A percentile compares a stretch with the other conserved stretches of the same genome.
phyloP scores from a whole-genome alignment of 2,888 invertebrate genomes.

The Neuroscelio doddi region DNA sequence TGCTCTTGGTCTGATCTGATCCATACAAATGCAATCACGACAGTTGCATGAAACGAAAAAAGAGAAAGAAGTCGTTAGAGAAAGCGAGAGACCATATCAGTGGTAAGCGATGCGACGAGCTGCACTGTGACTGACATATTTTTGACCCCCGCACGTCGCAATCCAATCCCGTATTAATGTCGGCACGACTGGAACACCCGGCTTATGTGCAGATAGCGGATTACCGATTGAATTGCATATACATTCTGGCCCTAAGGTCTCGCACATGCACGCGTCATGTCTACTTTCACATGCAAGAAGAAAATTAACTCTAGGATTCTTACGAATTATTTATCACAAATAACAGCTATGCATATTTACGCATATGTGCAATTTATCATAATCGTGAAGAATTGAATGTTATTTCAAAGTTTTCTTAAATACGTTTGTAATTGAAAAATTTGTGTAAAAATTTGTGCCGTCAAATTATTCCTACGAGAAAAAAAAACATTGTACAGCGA shows the following conservation, averaged over 20 bases:
- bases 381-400: neutral
- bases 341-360: no score
- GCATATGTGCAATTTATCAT: neutral
- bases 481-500: no score
- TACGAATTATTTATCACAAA: no score
- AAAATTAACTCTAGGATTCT: no score
- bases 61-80: constrained; percentile 20
- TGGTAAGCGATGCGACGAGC: constrained; percentile 37
- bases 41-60: constrained; percentile 33
- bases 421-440: constrained; percentile 2
- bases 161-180: constrained; percentile 56
- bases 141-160: constrained; percentile 40
- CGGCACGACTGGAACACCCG: constrained; percentile 49
- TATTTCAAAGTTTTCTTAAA: neutral
- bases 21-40: constrained; percentile 65
- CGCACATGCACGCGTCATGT: no score
- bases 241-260: constrained; percentile 4
- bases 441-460: neutral
- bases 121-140: constrained; percentile 50
- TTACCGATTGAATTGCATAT: constrained; percentile 19
- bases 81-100: constrained; percentile 15
- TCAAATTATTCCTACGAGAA: no score
- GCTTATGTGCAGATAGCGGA: no score
- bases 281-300: no score
- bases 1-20: constrained; percentile 56